A percentile compares a stretch with the other conserved stretches of the same genome.
These are phyloP conservation scores for Dascyllus trimaculatus DNA, from an alignment of 2,113 vertebrate species.

Conservation along the genomic window DNA sequence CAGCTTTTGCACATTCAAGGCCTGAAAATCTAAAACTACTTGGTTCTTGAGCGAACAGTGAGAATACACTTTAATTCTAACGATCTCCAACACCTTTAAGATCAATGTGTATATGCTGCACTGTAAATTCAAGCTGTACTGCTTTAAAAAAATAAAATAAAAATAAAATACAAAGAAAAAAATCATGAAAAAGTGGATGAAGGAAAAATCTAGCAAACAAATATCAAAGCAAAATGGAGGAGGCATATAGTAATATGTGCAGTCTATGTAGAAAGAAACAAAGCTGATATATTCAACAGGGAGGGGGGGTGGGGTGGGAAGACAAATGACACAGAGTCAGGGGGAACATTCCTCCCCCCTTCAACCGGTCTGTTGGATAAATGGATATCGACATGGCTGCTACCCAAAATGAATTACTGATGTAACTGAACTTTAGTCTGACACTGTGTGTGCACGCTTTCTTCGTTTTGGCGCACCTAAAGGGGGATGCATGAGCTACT, in stretches of 20 bases:
- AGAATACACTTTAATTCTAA: background rate
- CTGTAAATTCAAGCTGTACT: background rate
- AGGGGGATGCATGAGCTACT: slow-evolving; percentile 30
- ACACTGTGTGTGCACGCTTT: slow-evolving; percentile 9
- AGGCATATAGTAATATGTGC: background rate
- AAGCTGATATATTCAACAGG: slow-evolving; percentile 12
- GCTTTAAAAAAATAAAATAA: background rate
- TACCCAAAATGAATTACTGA: slow-evolving; percentile 72
- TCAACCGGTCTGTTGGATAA: slow-evolving; percentile 60
- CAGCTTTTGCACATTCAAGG: slow-evolving; percentile 1
- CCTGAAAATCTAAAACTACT: slow-evolving; percentile 12
- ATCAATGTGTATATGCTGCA: background rate
- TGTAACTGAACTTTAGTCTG: slow-evolving; percentile 72
- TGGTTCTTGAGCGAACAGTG: background rate
- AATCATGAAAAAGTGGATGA: slow-evolving; percentile 1
- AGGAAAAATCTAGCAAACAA: slow-evolving; percentile 2
- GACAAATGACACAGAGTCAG: slow-evolving; percentile 18
- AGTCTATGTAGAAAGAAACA: background rate
- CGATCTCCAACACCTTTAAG: background rate
- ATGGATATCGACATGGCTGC: slow-evolving; percentile 77
- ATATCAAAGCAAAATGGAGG: background rate
- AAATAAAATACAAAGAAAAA: background rate
- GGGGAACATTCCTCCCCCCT: slow-evolving; percentile 37
- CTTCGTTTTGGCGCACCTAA: background rate
- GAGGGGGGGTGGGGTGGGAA: background rate